Percentiles rank a stretch among this genome's conserved stretches.
phyloP scores from a whole-genome alignment of 2,797 vertebrate species.

The Manis crassicaudata region DNA sequence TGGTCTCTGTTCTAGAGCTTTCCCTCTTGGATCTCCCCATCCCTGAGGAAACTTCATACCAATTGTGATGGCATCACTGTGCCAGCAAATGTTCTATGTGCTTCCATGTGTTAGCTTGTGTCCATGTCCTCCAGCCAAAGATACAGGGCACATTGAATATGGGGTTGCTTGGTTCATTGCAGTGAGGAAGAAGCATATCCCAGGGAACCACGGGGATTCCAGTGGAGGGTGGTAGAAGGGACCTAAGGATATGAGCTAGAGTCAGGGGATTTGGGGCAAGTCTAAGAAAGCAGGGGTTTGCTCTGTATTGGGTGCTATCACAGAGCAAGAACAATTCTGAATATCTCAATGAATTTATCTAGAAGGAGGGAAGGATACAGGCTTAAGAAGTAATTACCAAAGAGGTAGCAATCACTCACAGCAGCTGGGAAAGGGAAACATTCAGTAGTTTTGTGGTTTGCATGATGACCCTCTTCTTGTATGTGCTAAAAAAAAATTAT shows the following conservation, averaged over 20 bases:
- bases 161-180: background rate
- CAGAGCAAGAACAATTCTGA: background rate
- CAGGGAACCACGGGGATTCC: background rate
- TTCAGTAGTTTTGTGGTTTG: constrained; percentile 30
- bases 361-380: background rate
- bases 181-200: background rate
- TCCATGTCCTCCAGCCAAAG: background rate
- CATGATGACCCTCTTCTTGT: background rate
- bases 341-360: background rate
- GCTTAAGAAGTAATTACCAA: background rate
- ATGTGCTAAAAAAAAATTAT: background rate
- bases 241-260: background rate
- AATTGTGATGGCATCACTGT: background rate
- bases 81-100: background rate
- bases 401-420: background rate
- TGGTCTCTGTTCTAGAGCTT: background rate
- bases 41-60: background rate
- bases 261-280: background rate
- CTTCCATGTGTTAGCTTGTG: background rate
- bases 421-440: background rate
- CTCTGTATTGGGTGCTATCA: background rate
- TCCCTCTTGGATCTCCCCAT: background rate
- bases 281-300: background rate
- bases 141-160: background rate
- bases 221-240: background rate